These are phyloP conservation scores for Trematocara stigmaticum DNA, from an alignment of 2,113 vertebrate genomes.

Conservation along the genomic window DNA sequence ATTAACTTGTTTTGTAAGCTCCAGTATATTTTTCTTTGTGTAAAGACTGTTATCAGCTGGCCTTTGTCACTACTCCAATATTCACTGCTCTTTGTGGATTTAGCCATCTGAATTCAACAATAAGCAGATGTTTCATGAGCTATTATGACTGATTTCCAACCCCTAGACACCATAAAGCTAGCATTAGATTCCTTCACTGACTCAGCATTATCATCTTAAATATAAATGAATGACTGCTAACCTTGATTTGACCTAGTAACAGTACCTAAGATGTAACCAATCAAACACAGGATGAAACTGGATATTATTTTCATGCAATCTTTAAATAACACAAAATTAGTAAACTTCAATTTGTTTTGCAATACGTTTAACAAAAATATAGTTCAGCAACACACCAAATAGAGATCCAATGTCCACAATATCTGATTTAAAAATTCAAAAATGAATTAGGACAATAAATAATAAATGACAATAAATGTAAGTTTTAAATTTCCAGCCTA, in stretches of 20 bases:
- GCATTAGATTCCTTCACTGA: neutral
- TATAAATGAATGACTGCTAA: neutral
- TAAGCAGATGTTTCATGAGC: neutral
- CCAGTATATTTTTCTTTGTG: neutral
- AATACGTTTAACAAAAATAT: neutral
- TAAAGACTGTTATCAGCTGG: neutral
- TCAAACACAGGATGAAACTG: neutral
- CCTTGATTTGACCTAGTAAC: neutral
- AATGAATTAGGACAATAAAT: neutral
- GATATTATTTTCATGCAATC: neutral
- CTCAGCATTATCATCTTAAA: neutral
- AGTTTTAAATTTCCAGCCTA: neutral
- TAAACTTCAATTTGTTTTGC: neutral
- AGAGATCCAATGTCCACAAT: neutral
- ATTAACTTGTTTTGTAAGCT: neutral
- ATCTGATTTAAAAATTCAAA: neutral
- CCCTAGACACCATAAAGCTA: neutral
- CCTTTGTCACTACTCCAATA: neutral
- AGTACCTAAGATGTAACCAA: neutral
- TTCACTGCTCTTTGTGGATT: neutral
- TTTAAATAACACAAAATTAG: neutral
- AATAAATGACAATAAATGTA: neutral
- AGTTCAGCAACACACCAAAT: neutral
- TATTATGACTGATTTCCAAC: neutral
- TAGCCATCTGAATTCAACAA: neutral